These are phyloP conservation scores for Plebejus argus DNA, from an alignment of 2,888 invertebrate species.

Conservation along the genomic window DNA sequence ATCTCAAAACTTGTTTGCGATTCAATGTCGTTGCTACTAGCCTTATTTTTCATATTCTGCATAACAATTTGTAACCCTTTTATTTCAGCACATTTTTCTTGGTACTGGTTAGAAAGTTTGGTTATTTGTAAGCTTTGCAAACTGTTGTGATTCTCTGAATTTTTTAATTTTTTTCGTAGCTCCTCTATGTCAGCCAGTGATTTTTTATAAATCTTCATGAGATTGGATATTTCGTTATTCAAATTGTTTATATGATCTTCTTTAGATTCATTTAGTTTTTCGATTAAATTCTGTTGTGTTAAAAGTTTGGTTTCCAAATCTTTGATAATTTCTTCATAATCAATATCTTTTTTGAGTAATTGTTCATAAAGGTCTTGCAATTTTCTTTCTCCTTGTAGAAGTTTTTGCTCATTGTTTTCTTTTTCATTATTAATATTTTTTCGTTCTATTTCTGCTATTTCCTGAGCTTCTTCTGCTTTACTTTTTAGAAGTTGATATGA, in stretches of 20 bases:
- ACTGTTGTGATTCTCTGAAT: constrained; percentile 45
- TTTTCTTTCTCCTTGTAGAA: constrained; percentile 55
- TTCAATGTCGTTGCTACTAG: constrained; percentile 39
- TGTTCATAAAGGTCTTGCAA: constrained; percentile 54
- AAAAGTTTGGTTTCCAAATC: constrained; percentile 61
- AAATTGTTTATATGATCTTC: constrained; percentile 58
- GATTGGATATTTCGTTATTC: constrained; percentile 55
- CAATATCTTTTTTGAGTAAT: constrained; percentile 55
- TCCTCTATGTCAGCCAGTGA: constrained; percentile 50
- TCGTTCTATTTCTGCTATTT: constrained; percentile 66
- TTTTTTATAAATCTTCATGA: constrained; percentile 56
- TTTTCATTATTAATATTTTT: constrained; percentile 66
- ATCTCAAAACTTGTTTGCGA: constrained; percentile 44
- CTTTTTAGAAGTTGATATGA: constrained; percentile 65
- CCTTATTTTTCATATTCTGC: constrained; percentile 51
- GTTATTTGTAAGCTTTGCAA: constrained; percentile 52
- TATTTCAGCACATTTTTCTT: constrained; percentile 53
- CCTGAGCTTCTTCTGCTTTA: constrained; percentile 71
- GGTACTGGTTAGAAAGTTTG: constrained; percentile 42
- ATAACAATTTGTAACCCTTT: constrained; percentile 50
- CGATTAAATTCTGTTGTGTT: constrained; percentile 64
- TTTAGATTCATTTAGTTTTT: constrained; percentile 58
- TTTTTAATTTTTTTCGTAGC: constrained; percentile 52
- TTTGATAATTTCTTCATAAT: constrained; percentile 56
- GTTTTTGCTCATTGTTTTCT: constrained; percentile 62